A percentile compares a stretch with the other conserved stretches of the same genome.
phyloP scores from a whole-genome alignment of 2,797 vertebrate species.

The Clarias laeviceps region DNA sequence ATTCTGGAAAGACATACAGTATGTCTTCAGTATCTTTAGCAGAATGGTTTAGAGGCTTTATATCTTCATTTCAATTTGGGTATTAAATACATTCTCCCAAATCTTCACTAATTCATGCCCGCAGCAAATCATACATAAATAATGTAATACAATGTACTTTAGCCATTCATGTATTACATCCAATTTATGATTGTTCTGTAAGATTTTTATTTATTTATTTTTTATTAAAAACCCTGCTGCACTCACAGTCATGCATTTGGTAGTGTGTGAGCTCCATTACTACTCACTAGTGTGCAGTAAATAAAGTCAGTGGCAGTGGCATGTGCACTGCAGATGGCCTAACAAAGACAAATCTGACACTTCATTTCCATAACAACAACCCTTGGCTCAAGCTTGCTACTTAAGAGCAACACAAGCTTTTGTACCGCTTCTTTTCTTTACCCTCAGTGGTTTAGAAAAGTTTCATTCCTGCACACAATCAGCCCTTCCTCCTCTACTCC shows the following conservation, averaged over 20 bases:
- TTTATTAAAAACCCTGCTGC: constrained; percentile 11
- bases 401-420: constrained; percentile 56
- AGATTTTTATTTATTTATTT: constrained; percentile 15
- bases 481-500: not conserved
- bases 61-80: not conserved
- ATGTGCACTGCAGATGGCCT: constrained; percentile 72
- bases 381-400: constrained; percentile 52
- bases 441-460: constrained; percentile 29
- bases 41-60: not conserved
- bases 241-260: constrained; percentile 12
- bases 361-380: constrained; percentile 79
- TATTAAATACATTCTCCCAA: not conserved
- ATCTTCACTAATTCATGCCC: not conserved
- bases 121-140: not conserved
- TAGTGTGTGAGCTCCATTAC: constrained; percentile 25
- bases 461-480: constrained; percentile 22
- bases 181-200: constrained; percentile 61
- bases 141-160: not conserved
- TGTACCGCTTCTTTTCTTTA: constrained; percentile 33
- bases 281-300: constrained; percentile 35
- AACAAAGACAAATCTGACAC: constrained; percentile 65
- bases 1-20: not conserved
- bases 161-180: not conserved
- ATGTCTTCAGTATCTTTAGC: not conserved
- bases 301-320: constrained; percentile 50